Evolutionary conservation across 2,888 invertebrate species (phyloP), one percentile per base, ranked within the genome.

Genomic region (Drosophila greeni): DNA sequence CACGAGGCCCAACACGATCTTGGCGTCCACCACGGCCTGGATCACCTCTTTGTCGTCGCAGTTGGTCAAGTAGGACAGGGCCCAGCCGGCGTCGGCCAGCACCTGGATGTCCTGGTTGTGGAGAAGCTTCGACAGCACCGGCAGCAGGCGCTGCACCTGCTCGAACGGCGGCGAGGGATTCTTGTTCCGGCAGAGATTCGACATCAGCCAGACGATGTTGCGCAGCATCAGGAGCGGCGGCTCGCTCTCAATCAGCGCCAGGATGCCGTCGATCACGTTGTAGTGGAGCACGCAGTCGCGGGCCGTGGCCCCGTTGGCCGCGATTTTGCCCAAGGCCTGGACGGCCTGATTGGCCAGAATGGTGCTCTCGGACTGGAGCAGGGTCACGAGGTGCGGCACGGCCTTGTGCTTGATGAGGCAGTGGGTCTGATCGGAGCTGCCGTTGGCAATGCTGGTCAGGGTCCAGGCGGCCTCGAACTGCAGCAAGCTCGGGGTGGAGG

Each of bases 401-500:
- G 97, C 97, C n/a, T 95, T 95, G 34, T 93, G 92, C 86, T 91
- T 90, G 3, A 98, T 93, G 0, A 98, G 97, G 16, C 94, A 93
- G 75, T 93, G 91, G 0, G 99, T 99, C 87, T 99, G 97, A 0
- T 94, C 94, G 0, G 95, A 93, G 0, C 95, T 95, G 8, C 99
- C 99, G 0, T 98, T 98, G 0, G 98, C 98, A 56, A 99, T 95
- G 86, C 99, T 99, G 26, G 98, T 99, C 58, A 99, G 89, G 0
- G 97, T 97, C 99, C 99, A 99, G 0, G 98, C 95, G 1, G 98
- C 95, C 89, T 99, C 99, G 89, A 98, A 98, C 88, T 98, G 96
- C 1, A 96, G 89, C 49, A 92, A 90, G 0, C 93, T 36, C 16
- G 3, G 89, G 74, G 94, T 94, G 67, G 94, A 92, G 82, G 91